phyloP scores from a whole-genome alignment of 2,888 invertebrate species.

The Eretmocerus hayati region DNA sequence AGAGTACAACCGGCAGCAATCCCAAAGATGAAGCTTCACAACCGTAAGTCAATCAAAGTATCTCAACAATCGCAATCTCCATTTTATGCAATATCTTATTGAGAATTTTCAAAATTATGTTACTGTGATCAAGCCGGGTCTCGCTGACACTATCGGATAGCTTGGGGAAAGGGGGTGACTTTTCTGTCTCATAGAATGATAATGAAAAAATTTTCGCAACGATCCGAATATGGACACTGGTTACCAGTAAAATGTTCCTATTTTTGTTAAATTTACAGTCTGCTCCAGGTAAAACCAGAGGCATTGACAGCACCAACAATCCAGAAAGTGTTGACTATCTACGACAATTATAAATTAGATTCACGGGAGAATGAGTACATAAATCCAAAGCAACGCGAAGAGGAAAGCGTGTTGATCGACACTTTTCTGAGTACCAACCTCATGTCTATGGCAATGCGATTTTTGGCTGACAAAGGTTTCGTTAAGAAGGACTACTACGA shows the following conservation, averaged over 20 bases:
- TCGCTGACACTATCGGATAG: too few species aligned
- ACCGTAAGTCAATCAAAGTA: slow-evolving; percentile 55
- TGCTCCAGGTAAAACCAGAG: slow-evolving; percentile 58
- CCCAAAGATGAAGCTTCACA: slow-evolving; percentile 64
- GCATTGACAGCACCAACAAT: slow-evolving; percentile 66
- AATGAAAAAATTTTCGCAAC: background rate
- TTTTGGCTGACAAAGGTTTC: slow-evolving; percentile 47
- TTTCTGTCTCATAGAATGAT: too few species aligned
- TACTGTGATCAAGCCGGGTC: too few species aligned
- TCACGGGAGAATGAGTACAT: slow-evolving; percentile 69
- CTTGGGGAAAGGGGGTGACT: too few species aligned
- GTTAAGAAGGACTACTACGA: slow-evolving; percentile 46
- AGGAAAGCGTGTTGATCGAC: slow-evolving; percentile 40
- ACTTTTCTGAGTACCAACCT: slow-evolving; percentile 50
- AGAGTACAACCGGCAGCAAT: slow-evolving; percentile 64
- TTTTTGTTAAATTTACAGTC: slow-evolving; percentile 51
- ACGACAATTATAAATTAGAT: slow-evolving; percentile 80
- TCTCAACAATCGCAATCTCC: too few species aligned
- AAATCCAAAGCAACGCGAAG: slow-evolving; percentile 52
- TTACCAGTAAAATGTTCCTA: background rate
- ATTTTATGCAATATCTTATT: too few species aligned
- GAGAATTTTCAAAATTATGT: too few species aligned
- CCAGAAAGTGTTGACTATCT: slow-evolving; percentile 59
- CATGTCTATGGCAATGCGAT: slow-evolving; percentile 50
- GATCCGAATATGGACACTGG: background rate